Percentiles rank a stretch among this genome's conserved stretches.
These are phyloP conservation scores for Meloidogyne chitwoodi DNA, from an alignment of 1,140 invertebrate species.

Conservation along the genomic window DNA sequence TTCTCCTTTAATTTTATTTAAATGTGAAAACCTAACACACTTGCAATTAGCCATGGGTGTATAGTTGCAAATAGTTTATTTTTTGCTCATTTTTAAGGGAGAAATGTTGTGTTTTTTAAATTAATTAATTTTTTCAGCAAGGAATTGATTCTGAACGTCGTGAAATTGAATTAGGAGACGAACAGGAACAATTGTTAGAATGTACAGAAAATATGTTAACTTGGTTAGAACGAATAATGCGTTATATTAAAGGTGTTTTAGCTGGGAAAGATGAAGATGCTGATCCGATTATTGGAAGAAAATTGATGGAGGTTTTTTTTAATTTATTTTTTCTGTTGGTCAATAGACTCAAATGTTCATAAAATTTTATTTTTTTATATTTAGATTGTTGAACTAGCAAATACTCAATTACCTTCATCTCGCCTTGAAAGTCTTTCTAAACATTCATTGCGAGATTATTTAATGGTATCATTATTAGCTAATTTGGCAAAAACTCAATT, in stretches of 20 bases:
- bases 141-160: constrained; percentile 46
- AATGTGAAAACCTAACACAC: too few species aligned
- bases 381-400: constrained; percentile 48
- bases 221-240: constrained; percentile 46
- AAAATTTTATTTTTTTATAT: neutral
- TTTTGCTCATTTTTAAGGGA: too few species aligned
- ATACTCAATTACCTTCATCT: constrained; percentile 51
- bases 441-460: constrained; percentile 53
- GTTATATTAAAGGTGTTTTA: constrained; percentile 53
- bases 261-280: constrained; percentile 33
- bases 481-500: constrained; percentile 56
- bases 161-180: constrained; percentile 43
- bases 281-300: constrained; percentile 47
- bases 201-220: constrained; percentile 43
- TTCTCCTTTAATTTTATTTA: neutral
- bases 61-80: too few species aligned
- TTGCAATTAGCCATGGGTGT: neutral
- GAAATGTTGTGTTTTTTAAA: too few species aligned
- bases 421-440: constrained; percentile 54
- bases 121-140: constrained; percentile 38
- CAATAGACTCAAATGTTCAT: neutral
- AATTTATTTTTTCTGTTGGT: neutral
- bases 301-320: constrained; percentile 42
- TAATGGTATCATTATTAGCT: constrained; percentile 57
- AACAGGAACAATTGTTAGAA: constrained; percentile 46